Evolutionary conservation across 2,797 vertebrate species (phyloP), one percentile per base, ranked within the genome.

Genomic region (Choloepus didactylus): DNA sequence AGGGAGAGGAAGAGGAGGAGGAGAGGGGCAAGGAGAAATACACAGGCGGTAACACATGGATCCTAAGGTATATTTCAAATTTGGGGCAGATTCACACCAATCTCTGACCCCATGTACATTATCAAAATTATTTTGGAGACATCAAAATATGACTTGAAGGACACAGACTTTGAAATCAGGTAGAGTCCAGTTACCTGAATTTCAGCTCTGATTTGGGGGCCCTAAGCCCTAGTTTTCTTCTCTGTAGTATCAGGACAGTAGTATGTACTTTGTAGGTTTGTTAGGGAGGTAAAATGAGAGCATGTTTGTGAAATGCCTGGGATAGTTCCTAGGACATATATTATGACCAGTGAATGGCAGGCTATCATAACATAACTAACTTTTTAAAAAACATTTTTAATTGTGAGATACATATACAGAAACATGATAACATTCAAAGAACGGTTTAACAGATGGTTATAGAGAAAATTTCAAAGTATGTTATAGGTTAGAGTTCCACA

Each of bases 121-220:
- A n/a, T 29, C 46, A 87, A 83, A 90, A 81, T 84, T 95, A 83
- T 80, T 90, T 80, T 95, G 66, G 38, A 90, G 27, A 38, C 29
- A 87, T 92, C 51, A 76, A 9, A 1, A n/a, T 64, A 27, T 44
- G 72, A 51, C n/a, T 91, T 85, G 83, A 88, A 90, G 62, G 85
- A 77, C 23, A 73, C 16, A 79, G 49, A 79, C 29, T 69, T 46
- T 90, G 59, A 14, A 91, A 31, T 69, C 9, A 87, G 18, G 38
- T 25, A 56, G 54, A 87, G 23, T 59, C 9, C 4, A 69, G 75
- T 25, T 91, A 35, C 62, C 46, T 84, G 80, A 72, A 85, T 79
- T 79, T 18, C 46, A 92, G 19, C 21, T 67, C 59, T 60, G 23
- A 35, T 77, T 75, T 10, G 9, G 79, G 44, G 85, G 3, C 12